Conservation (phyloP, 2,113 vertebrate genomes). For the Lontra canadensis region DNA sequence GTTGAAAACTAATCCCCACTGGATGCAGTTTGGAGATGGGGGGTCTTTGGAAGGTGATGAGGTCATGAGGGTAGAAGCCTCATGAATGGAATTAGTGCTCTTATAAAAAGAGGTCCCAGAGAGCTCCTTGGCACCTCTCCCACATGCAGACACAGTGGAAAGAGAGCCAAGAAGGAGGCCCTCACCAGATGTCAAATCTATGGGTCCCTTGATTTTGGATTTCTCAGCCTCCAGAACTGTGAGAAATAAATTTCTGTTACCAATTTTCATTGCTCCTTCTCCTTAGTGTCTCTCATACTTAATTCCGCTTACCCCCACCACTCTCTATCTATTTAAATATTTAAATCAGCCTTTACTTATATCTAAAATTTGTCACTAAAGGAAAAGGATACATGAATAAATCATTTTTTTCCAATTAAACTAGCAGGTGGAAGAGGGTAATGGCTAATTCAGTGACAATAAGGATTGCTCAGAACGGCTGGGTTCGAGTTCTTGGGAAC, state of each 20-base stretch:
- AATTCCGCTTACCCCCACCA: neutral
- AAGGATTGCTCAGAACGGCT: neutral
- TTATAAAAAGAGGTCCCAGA: neutral
- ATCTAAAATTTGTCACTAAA: neutral
- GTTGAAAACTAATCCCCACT: neutral
- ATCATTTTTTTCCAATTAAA: neutral
- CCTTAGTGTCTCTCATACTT: neutral
- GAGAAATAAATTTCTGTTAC: neutral
- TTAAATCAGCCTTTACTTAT: neutral
- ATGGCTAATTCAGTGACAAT: neutral
- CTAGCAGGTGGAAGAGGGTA: neutral
- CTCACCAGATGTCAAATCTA: neutral
- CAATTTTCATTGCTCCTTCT: neutral
- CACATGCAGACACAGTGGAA: neutral
- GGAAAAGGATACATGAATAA: neutral
- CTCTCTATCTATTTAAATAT: neutral
- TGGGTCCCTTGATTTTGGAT: no score
- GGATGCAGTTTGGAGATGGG: neutral
- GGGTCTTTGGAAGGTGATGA: neutral
- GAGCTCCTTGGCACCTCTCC: neutral
- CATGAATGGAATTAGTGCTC: neutral
- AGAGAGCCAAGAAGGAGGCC: neutral
- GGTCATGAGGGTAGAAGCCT: neutral
- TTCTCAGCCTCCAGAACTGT: neutral
- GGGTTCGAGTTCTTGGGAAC: neutral